phyloP scores from a whole-genome alignment of 2,888 invertebrate genomes.

The Melieria picta region DNA sequence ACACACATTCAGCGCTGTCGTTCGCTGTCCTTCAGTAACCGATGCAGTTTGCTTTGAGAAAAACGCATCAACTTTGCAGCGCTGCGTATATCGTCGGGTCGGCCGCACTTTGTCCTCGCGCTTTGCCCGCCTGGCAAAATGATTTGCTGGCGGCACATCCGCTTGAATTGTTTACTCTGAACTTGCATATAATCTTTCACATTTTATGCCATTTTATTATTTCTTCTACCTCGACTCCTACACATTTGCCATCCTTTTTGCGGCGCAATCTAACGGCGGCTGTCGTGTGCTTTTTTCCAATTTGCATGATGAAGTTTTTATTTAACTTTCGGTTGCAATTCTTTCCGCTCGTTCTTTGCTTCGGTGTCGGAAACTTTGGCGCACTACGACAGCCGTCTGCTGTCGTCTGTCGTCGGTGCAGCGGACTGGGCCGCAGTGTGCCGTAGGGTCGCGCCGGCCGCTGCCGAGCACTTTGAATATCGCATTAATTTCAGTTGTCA shows the following conservation, averaged over 20 bases:
- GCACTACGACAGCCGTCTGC: too few species aligned
- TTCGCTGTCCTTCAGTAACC: not conserved
- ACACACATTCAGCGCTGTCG: not conserved
- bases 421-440: too few species aligned
- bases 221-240: constrained; percentile 6
- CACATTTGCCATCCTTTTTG: not conserved
- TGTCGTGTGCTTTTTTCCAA: constrained; percentile 50
- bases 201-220: constrained; percentile 34
- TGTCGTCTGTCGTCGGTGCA: too few species aligned
- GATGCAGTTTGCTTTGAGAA: too few species aligned
- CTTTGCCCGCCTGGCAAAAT: constrained; percentile 53
- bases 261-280: not conserved
- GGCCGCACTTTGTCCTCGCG: not conserved
- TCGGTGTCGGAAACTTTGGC: not conserved
- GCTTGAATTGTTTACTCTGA: constrained; percentile 44
- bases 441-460: too few species aligned
- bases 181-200: constrained; percentile 55
- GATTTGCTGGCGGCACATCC: constrained; percentile 59
- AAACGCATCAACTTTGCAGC: too few species aligned
- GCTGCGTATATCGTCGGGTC: too few species aligned
- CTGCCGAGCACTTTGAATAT: too few species aligned
- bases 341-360: not conserved
- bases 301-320: constrained; percentile 57
- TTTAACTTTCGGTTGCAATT: constrained; percentile 54
- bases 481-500: constrained; percentile 39